Evolutionary conservation across 1,140 invertebrate species (phyloP), one percentile per base, ranked within the genome.

Genomic region (Helicoverpa armigera): DNA sequence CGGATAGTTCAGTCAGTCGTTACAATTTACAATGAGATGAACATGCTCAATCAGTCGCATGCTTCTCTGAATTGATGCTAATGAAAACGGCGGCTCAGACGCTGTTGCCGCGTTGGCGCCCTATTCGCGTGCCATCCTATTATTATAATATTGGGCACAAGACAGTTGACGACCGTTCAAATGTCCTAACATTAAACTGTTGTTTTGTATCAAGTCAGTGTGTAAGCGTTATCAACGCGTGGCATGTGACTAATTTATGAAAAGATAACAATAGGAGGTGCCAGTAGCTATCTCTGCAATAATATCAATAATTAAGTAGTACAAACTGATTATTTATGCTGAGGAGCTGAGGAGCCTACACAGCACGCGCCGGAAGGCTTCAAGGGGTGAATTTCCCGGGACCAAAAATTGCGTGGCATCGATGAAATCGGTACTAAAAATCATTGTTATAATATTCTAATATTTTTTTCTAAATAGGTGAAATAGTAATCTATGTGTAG

Each of bases 201-300:
- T 13, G 58, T 61, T 61, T 61, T 31, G 23, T 61, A 29, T 61
- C 58, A 29, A 61, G 58, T 60, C 23, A 60, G 58, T 61, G 29
- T 23, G 58, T 31, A 31, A 61, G 23, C 23, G 23, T 61, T 61
- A 61, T 61, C 58, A 31, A 43, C 7, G 12, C 56, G 10, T 61
- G 58, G 23, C 58, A 23, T 29, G 58, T 29, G 58, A 61, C 58
- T 61, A 61, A 61, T 61, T 61, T 61, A 61, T 61, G 58, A 61
- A 61, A 4, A 61, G 58, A 61, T 61, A 61, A 61, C 58, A 61
- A 61, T 31, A 61, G 23, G 12, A 61, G 3, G 29, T 61, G 58
- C 58, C 23, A 29, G 58, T 31, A 14, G 23, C 23, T 5, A 14
- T 61, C 23, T 5, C 3, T 61, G 11, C 2, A 23, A 61, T 29